Conservation (phyloP, 2,888 invertebrate species). For the Stratiomys singularior region DNA sequence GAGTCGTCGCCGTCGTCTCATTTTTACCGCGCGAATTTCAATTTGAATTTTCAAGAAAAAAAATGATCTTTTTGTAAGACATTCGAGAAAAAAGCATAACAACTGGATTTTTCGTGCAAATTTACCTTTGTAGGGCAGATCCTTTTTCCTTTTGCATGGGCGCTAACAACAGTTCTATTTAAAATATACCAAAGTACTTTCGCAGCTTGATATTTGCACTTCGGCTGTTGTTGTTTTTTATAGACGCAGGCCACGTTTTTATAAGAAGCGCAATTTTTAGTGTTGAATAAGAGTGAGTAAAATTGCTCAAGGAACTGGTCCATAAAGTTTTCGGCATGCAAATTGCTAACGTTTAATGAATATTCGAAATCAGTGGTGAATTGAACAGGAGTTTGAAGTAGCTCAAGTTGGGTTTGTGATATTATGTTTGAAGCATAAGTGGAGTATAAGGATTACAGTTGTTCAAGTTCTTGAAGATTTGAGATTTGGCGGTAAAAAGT, state of each 20-base stretch:
- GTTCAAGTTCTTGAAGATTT: background rate
- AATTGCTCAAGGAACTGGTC: background rate
- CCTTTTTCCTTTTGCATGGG: background rate
- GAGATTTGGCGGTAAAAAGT: background rate
- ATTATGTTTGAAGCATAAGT: background rate
- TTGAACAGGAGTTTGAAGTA: constrained; percentile 5
- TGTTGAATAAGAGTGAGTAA: constrained; percentile 13
- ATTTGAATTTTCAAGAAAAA: constrained; percentile 25
- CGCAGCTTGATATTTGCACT: constrained; percentile 28
- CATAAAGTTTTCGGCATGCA: constrained; percentile 33
- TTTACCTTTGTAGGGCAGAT: background rate
- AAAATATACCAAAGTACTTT: constrained; percentile 3
- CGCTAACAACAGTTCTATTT: background rate
- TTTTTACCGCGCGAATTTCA: constrained; percentile 14
- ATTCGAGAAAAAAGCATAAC: background rate
- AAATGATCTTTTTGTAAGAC: background rate
- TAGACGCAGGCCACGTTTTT: background rate
- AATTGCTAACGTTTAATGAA: constrained; percentile 38
- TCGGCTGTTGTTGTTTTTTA: constrained; percentile 2
- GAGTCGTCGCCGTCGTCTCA: constrained; percentile 10
- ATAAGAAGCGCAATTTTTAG: constrained; percentile 15
- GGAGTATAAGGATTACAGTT: constrained; percentile 28
- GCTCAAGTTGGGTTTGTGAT: background rate
- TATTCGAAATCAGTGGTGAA: background rate
- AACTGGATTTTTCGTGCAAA: background rate